A percentile compares a stretch with the other conserved stretches of the same genome.
These are phyloP conservation scores for Yasuhikotakia modesta DNA, from an alignment of 2,797 vertebrate genomes.

Conservation along the genomic window DNA sequence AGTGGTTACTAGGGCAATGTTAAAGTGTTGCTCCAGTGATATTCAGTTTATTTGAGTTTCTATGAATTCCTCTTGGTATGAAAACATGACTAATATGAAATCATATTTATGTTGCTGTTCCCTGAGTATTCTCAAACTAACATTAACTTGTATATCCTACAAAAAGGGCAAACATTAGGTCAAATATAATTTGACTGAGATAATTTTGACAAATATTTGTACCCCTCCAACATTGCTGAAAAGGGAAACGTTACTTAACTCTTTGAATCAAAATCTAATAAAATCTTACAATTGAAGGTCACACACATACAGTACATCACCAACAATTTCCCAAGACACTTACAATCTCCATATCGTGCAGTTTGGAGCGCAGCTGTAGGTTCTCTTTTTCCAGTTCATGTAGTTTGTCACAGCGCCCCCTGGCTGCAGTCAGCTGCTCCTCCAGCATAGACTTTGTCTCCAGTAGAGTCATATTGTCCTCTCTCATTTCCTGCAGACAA, in stretches of 20 bases:
- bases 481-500: conserved; percentile 86
- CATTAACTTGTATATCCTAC: conserved; percentile 1
- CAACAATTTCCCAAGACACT: neutral
- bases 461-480: conserved; percentile 90
- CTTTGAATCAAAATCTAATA: neutral
- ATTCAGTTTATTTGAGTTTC: neutral
- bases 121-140: neutral
- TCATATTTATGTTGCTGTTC: neutral
- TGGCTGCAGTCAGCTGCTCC: conserved; percentile 85
- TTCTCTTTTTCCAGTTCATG: conserved; percentile 96
- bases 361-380: conserved; percentile 89
- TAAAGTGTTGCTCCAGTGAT: neutral
- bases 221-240: neutral
- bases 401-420: conserved; percentile 89
- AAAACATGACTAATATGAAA: no score
- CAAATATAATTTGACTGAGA: no score
- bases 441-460: conserved; percentile 95
- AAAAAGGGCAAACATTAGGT: neutral
- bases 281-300: neutral
- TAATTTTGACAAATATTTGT: no score
- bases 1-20: neutral
- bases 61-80: no score
- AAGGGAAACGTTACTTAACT: no score
- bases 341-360: conserved; percentile 94
- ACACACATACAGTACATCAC: neutral